Base-by-base conservation (phyloP, 2,888 invertebrate genomes). In the Drosophila multiciliata region DNA sequence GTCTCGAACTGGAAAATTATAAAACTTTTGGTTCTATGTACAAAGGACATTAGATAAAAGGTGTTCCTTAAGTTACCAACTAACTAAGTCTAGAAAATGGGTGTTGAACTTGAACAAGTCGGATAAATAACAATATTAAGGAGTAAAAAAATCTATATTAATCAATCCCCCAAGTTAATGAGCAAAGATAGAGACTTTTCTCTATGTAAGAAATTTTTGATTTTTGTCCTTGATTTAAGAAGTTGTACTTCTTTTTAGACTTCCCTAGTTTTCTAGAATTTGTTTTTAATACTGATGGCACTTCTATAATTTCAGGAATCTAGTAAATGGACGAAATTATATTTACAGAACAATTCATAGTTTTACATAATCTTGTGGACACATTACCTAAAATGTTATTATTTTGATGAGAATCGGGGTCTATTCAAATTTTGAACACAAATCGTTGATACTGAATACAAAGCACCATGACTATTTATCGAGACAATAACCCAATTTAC, bases 401-500 rank as follows among this genome's bases (percentile, higher is more conserved):
- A 38, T 17, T 38, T 38, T 38, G 9, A 17, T 38, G 17, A 8
- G 17, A 38, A 38, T 17, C 9, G 9, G 3, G 1, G 4, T 38
- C 17, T 17, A 38, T 17, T 38, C 3, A 8, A 8, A 8, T 17
- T 40, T n/a, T 23, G 1, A 45, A 23, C 20, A 45, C 45, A 45
- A 45, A 45, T 45, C 23, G 23, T 8, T 45, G 23, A 15, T 15
- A 15, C 15, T 26, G 15, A 8, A 15, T 15, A 29, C 15, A 17
- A 29, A 29, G 11, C n/a, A 1, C 7, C 12, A 0, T 4, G 9
- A 8, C 40, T 26, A 9, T 42, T 12, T 6, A 42, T 20, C 26
- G 29, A 49, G 17, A 20, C 40, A 15, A 42, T 48, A 36, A 64
- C 17, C 9, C 58, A 69, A 58, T 69, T 69, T 75, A 75, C 60